These are phyloP conservation scores for Pseudotriccus pelzelni DNA, from an alignment of 2,797 vertebrate species.

Conservation along the genomic window DNA sequence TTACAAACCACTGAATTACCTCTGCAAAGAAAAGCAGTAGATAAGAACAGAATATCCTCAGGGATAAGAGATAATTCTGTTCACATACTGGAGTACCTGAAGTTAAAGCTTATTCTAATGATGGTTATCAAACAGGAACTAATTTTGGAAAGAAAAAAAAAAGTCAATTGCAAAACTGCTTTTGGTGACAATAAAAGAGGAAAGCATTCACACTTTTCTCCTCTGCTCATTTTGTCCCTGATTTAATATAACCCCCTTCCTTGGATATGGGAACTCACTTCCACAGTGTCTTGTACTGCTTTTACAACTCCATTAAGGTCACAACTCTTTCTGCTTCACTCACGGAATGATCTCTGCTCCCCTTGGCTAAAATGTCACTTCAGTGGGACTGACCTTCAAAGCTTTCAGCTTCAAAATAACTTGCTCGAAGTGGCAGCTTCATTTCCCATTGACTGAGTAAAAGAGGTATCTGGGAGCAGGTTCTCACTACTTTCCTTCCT, in stretches of 20 bases:
- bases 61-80: background rate
- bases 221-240: background rate
- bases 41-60: background rate
- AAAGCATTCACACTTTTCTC: background rate
- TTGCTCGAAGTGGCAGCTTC: constrained; percentile 31
- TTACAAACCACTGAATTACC: background rate
- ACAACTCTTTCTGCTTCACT: background rate
- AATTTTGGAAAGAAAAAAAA: background rate
- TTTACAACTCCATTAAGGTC: constrained; percentile 21
- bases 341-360: background rate
- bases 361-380: constrained; percentile 38
- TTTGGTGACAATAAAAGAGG: background rate
- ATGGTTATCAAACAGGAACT: background rate
- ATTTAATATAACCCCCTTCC: background rate
- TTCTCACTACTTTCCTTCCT: background rate
- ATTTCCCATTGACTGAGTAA: background rate
- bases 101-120: background rate
- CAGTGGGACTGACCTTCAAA: constrained; percentile 51
- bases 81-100: background rate
- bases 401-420: constrained; percentile 44
- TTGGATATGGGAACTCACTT: background rate
- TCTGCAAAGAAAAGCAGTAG: background rate
- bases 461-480: background rate
- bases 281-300: background rate
- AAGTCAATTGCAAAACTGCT: background rate